These are phyloP conservation scores for Parnassius apollo DNA, from an alignment of 2,888 invertebrate genomes.

Conservation along the genomic window DNA sequence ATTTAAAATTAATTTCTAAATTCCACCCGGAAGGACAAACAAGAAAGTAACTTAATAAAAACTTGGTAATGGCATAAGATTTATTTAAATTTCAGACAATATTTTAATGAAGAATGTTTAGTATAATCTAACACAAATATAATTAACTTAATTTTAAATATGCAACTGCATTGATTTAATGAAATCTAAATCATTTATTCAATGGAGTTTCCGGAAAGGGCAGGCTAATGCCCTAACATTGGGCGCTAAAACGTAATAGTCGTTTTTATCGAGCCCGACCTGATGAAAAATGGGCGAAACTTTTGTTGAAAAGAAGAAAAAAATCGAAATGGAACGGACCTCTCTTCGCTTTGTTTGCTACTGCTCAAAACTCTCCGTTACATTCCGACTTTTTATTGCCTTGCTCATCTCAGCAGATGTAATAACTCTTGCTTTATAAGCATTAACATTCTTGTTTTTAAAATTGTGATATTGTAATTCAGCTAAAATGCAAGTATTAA, in stretches of 20 bases:
- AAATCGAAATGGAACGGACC: conserved; percentile 27
- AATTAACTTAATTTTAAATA: too few species aligned
- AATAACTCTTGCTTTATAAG: conserved; percentile 9
- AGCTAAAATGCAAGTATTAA: not conserved
- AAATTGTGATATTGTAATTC: not conserved
- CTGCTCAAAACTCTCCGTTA: conserved; percentile 18
- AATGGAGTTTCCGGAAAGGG: conserved; percentile 16
- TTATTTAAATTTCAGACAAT: too few species aligned
- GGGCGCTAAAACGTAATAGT: conserved; percentile 30
- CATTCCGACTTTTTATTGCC: conserved; percentile 25
- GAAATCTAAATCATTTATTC: conserved; percentile 18
- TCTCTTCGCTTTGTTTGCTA: conserved; percentile 26
- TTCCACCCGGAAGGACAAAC: too few species aligned
- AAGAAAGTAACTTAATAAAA: too few species aligned
- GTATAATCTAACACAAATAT: too few species aligned
- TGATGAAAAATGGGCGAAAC: conserved; percentile 32
- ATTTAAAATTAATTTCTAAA: too few species aligned
- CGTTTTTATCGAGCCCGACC: conserved; percentile 29
- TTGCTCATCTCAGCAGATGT: conserved; percentile 19
- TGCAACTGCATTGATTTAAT: not conserved
- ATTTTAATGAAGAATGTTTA: too few species aligned
- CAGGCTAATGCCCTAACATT: conserved; percentile 28
- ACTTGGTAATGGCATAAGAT: too few species aligned
- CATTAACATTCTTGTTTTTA: not conserved
- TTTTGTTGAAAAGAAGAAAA: conserved; percentile 28